phyloP scores from a whole-genome alignment of 2,113 vertebrate species.

The Crotophaga sulcirostris region DNA sequence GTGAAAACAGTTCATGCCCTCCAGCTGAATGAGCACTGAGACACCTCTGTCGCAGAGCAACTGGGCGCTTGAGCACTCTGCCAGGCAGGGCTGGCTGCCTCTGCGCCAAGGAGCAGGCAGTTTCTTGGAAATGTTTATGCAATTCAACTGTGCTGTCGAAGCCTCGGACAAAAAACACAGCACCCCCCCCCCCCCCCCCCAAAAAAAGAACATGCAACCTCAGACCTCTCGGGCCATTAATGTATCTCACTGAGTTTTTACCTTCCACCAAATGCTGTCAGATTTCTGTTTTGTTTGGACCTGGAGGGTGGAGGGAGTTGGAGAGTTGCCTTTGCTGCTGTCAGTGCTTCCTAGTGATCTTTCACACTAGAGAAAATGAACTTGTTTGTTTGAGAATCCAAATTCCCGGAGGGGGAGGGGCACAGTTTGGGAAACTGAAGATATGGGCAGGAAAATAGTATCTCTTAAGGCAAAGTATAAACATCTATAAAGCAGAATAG shows the following conservation, averaged over 20 bases:
- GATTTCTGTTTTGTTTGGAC: slow-evolving; percentile 17
- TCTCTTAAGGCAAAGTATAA: not conserved
- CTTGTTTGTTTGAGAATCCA: slow-evolving; percentile 15
- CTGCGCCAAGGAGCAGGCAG: not conserved
- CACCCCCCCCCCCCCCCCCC: too few relatives aligned
- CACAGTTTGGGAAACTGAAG: slow-evolving; percentile 24
- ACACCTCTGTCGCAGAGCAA: not conserved
- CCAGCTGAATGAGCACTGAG: not conserved
- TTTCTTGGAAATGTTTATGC: slow-evolving; percentile 48
- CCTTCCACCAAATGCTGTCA: not conserved
- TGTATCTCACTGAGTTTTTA: not conserved
- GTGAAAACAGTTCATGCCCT: not conserved
- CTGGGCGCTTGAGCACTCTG: not conserved
- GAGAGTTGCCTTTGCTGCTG: not conserved
- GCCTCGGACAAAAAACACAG: not conserved
- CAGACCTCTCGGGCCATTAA: not conserved
- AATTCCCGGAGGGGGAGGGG: not conserved
- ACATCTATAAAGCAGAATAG: slow-evolving; percentile 30
- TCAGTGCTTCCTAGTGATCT: slow-evolving; percentile 35
- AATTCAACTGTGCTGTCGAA: not conserved
- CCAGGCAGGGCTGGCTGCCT: not conserved
- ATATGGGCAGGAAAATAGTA: slow-evolving; percentile 17
- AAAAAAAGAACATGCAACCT: not conserved
- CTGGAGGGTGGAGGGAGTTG: slow-evolving; percentile 11
- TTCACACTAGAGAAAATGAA: slow-evolving; percentile 34